Base-by-base conservation (phyloP, 2,797 vertebrate species). In the Denticeps clupeoides region DNA sequence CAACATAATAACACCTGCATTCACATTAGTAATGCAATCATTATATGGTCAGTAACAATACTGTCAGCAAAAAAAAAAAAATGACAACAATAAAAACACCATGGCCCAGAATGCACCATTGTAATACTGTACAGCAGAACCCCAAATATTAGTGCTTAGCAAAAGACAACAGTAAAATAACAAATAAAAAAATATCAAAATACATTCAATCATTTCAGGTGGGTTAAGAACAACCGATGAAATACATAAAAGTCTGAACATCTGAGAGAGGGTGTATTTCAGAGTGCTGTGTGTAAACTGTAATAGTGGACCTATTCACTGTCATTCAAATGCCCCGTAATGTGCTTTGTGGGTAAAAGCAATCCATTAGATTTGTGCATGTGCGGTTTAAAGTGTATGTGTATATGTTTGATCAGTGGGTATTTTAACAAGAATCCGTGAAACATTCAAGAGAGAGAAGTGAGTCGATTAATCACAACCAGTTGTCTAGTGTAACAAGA, bases 101-200 rank as follows among this genome's bases (percentile, higher is more conserved):
- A 50, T 47, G 60, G 53, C 53, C 53, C 63, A 48, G 37, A 62
- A 67, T 15, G 41, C 51, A 47, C 55, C 54, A 85, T 85, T 87
- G 79, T 80, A 87, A 32, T 9, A 4, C 2, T 10, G 53, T 33
- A 54, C 61, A 55, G 52, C 46, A 42, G 45, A 41, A 52, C 58
- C 62, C 65, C 47, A 78, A n/a, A 79, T 68, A 75, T 78, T 75
- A 84, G 84, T 83, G 83, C 84, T 83, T 77, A 76, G 73, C 72
- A 82, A 86, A 70, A 80, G 81, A 75, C 45, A 68, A 74, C 73
- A 72, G 79, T 56, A 77, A 28, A 53, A 70, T 68, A 77, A 77
- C 79, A 67, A 72, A 54, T 73, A 56, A 65, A 51, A 59, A 81
- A 85, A 75, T 83, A 87, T 85, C 88, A 80, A 82, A 56, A 67